Base-by-base conservation (phyloP, 2,888 invertebrate genomes). In the Tuberolachnus salignus region DNA sequence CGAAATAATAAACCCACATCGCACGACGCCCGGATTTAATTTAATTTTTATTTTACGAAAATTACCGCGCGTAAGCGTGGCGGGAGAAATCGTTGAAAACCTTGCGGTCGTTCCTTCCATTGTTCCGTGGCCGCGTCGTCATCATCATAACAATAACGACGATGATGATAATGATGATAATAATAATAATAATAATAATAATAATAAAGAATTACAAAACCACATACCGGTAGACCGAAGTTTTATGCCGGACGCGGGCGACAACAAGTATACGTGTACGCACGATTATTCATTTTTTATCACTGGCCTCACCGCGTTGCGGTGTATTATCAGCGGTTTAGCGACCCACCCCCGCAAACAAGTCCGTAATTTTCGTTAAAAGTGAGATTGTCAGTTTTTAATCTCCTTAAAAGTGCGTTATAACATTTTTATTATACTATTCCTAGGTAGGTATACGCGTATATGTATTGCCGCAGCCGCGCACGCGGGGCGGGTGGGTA, bases 221-320 rank as follows among this genome's bases (percentile, higher is more conserved):
- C 55, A 49, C 13, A 9, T n/a, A 55, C n/a, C 21, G 3, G 44
- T 26, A 9, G 21, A 66, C 66, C 23, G 16, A 75, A 75, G 44
- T 63, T 64, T 75, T 64, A 53, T 19, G 14, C 64, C 64, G 66
- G 74, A 64, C 23, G 44, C 66, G 55, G 13, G n/a, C n/a, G n/a
- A n/a, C n/a, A 66, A 75, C 66, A 75, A n/a, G n/a, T n/a, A n/a
- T n/a, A n/a, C n/a, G n/a, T n/a, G n/a, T n/a, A 75, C 66, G n/a
- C 42, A 23, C 23, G 55, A 75, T 66, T 75, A 75, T 75, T 75
- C 55, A 75, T 75, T 66, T 75, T 34, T 75, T 75, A 75, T 75
- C 66, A 53, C 49, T 21, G 44, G 51, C 13, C n/a, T 53, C n/a
- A n/a, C 9, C 23, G 4, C 26, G 13, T 34, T 6, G 34, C 23